Percentiles rank a stretch among this genome's conserved stretches.
Evolutionary conservation across 64 coral and sea anemone genomes (phyloP).

Genomic region (Trachythela sp.): DNA sequence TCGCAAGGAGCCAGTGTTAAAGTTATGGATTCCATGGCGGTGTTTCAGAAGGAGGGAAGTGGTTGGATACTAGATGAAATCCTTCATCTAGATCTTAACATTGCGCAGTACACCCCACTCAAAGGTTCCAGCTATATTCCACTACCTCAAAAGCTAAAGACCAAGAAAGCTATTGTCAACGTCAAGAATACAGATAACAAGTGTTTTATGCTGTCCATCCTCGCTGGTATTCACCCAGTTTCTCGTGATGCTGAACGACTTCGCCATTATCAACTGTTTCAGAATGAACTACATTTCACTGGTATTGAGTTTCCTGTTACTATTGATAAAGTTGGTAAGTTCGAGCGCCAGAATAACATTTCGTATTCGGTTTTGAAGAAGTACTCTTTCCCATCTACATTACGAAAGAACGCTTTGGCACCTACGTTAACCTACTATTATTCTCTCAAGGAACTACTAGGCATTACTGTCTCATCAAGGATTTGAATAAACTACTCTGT

Average conservation of each 20-base stretch:
- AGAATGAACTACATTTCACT: conserved; percentile 36
- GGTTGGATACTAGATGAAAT: conserved; percentile 51
- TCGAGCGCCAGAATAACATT: conserved; percentile 50
- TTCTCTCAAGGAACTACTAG: neutral
- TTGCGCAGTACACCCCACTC: too few relatives aligned
- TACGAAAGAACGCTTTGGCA: conserved; percentile 11
- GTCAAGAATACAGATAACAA: too few relatives aligned
- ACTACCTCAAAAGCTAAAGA: too few relatives aligned
- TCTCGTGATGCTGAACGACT: neutral
- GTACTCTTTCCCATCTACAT: conserved; percentile 35
- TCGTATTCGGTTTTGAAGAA: conserved; percentile 27
- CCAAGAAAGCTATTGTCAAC: too few relatives aligned
- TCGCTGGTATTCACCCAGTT: too few relatives aligned
- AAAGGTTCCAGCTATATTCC: conserved; percentile 44
- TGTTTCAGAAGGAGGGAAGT: conserved; percentile 38
- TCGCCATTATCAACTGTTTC: neutral
- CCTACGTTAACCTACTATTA: conserved; percentile 35
- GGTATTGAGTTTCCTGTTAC: conserved; percentile 26
- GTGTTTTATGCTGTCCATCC: conserved; percentile 54
- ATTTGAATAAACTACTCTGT: conserved; percentile 7
- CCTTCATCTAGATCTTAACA: too few relatives aligned
- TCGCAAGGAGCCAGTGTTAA: neutral
- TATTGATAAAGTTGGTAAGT: conserved; percentile 42
- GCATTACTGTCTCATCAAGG: conserved; percentile 42
- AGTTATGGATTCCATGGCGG: neutral